phyloP scores from a whole-genome alignment of 1,140 invertebrate species.

The Caenorhabditis elegans region WBcel235 BX284603.4:8099501-8100000 shows the following conservation, averaged over 20 bases:
- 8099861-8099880: no score
- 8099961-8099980: neutral
- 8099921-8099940: neutral
- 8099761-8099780: no score
- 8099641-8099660: neutral
- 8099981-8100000: neutral
- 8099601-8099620: neutral
- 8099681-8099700: neutral
- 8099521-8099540: neutral
- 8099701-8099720: neutral
- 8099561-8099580: neutral
- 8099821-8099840: no score
- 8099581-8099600: neutral
- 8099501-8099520: neutral
- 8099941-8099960: neutral
- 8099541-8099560: neutral
- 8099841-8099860: no score
- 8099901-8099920: neutral
- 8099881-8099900: no score
- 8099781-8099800: no score
- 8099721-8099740: no score
- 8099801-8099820: no score
- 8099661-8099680: neutral
- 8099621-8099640: neutral
- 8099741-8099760: no score